phyloP scores from a whole-genome alignment of 1,140 invertebrate genomes.

The Meloidogyne floridensis region DNA sequence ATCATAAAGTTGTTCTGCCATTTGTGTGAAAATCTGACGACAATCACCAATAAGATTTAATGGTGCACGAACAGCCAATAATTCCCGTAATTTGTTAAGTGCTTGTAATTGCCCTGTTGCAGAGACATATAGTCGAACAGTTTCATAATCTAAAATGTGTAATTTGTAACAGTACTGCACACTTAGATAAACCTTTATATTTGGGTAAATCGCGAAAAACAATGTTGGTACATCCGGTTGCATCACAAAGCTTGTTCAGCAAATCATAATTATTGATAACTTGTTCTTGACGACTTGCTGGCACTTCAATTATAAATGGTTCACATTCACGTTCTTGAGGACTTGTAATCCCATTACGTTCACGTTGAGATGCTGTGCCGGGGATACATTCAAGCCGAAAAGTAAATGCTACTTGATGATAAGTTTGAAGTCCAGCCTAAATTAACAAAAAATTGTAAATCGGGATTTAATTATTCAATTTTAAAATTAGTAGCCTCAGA shows the following conservation, averaged over 20 bases:
- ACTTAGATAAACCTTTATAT: conserved; percentile 23
- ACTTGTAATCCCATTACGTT: conserved; percentile 17
- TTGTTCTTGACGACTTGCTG: conserved; percentile 21
- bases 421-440: conserved; percentile 47
- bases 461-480: neutral
- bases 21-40: conserved; percentile 41
- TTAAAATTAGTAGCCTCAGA: neutral
- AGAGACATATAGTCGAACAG: conserved; percentile 37
- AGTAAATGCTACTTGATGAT: conserved; percentile 53
- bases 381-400: conserved; percentile 44
- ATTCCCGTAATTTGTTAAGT: conserved; percentile 33
- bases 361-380: conserved; percentile 37
- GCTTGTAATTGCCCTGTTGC: conserved; percentile 37
- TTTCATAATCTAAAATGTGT: conserved; percentile 31
- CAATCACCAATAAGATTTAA: conserved; percentile 37
- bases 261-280: conserved; percentile 43
- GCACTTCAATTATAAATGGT: conserved; percentile 51
- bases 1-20: conserved; percentile 26
- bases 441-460: conserved; percentile 16
- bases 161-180: neutral
- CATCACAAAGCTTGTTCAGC: conserved; percentile 26
- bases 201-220: conserved; percentile 45
- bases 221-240: conserved; percentile 41
- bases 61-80: conserved; percentile 33
- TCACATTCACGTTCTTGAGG: conserved; percentile 41